phyloP scores from a whole-genome alignment of 2,113 vertebrate species.

The Scomber scombrus region DNA sequence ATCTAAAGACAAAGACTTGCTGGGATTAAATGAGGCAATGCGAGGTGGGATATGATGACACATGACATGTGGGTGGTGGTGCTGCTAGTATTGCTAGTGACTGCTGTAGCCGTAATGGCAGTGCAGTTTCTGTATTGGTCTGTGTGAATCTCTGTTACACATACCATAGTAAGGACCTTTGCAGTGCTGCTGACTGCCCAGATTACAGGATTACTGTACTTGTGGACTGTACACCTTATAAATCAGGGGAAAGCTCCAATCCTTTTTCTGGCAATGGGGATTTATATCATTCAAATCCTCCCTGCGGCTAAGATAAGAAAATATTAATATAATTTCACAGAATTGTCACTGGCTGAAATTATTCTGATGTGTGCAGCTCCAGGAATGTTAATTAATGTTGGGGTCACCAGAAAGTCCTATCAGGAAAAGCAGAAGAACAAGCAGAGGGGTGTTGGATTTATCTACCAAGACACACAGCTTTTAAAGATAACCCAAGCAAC shows the following conservation, averaged over 20 bases:
- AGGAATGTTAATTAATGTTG: slow-evolving; percentile 56
- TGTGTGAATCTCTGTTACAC: slow-evolving; percentile 22
- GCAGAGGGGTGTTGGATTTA: slow-evolving; percentile 38
- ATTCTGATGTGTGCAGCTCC: slow-evolving; percentile 18
- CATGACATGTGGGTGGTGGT: slow-evolving; percentile 62
- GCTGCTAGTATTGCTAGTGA: slow-evolving; percentile 41
- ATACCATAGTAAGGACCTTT: slow-evolving; percentile 34
- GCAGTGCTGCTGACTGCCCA: slow-evolving; percentile 62
- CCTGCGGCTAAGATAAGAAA: slow-evolving; percentile 37
- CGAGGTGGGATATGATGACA: slow-evolving; percentile 58
- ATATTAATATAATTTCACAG: slow-evolving; percentile 52
- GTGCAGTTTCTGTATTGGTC: slow-evolving; percentile 29
- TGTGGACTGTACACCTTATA: slow-evolving; percentile 64
- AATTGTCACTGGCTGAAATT: slow-evolving; percentile 42
- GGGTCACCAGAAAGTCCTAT: slow-evolving; percentile 28
- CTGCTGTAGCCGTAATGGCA: slow-evolving; percentile 59
- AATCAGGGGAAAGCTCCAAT: slow-evolving; percentile 57
- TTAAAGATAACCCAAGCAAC: not conserved
- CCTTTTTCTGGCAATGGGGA: slow-evolving; percentile 53
- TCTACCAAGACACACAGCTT: slow-evolving; percentile 7
- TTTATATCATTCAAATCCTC: slow-evolving; percentile 69
- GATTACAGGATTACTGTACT: slow-evolving; percentile 72
- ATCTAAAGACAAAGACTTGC: slow-evolving; percentile 38
- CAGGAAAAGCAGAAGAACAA: slow-evolving; percentile 3
- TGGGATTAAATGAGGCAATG: slow-evolving; percentile 38